Percentiles rank a stretch among this genome's conserved stretches.
phyloP scores from a whole-genome alignment of 2,888 invertebrate species.

The Synanthedon tipuliformis region DNA sequence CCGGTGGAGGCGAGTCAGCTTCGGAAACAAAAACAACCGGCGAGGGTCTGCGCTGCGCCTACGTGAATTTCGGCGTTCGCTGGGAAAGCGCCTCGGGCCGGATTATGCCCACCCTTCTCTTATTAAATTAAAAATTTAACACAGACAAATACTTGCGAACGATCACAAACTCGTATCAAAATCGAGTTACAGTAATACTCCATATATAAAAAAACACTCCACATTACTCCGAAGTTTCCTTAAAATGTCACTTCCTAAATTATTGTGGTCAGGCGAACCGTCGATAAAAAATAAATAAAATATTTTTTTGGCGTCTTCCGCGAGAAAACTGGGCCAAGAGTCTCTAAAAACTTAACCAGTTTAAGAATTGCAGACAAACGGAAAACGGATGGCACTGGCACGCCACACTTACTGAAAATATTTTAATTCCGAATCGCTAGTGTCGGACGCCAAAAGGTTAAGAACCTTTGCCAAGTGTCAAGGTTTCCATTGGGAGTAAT shows the following conservation, averaged over 20 bases:
- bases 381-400: neutral
- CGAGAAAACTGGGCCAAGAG: neutral
- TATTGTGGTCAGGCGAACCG: neutral
- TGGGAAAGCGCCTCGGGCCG: slow-evolving; percentile 24
- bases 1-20: slow-evolving; percentile 19
- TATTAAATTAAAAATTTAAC: slow-evolving; percentile 34
- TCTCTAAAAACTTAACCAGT: neutral
- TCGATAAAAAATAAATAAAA: neutral
- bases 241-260: too few species aligned
- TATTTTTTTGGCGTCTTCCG: neutral
- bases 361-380: neutral
- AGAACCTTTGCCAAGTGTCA: neutral
- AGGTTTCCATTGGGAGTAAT: neutral
- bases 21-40: slow-evolving; percentile 37
- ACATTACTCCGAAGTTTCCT: too few species aligned
- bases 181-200: too few species aligned
- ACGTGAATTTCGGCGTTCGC: slow-evolving; percentile 35
- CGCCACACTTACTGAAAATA: neutral
- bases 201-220: too few species aligned
- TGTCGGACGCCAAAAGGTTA: neutral
- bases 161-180: too few species aligned
- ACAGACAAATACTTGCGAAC: neutral
- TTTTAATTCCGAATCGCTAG: neutral
- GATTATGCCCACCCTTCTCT: slow-evolving; percentile 47
- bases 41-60: slow-evolving; percentile 10